Base-by-base conservation (phyloP, 1,140 invertebrate species). In the Bombus turneri region DNA sequence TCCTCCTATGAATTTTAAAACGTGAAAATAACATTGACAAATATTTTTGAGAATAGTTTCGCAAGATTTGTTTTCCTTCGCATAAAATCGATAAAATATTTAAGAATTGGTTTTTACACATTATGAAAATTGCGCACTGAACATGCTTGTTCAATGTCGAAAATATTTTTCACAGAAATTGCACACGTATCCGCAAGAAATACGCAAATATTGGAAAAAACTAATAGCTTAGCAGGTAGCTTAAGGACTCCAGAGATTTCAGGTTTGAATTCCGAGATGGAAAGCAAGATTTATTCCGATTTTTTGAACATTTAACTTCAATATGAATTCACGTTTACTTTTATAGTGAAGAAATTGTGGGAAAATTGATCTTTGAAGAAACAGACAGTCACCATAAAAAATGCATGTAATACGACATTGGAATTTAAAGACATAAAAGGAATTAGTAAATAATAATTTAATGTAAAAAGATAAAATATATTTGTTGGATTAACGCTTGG, bases 201-300 rank as follows among this genome's bases (percentile, higher is more conserved):
- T 74, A 34, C 34, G 22, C 31, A 75, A 75, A 75, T 53, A 75
- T 75, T 75, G 73, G 72, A 25, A 47, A 22, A 53, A 74, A 47
- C 18, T 74, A 74, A 74, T 74, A 47, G 41, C n/a, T 18, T 43
- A 22, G 15, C 39, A n/a, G 39, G 39, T 47, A 31, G n/a, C 72
- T 53, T 5, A n/a, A 12, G 41, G 18, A 74, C 41, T 31, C 41
- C n/a, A 47, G 72, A 43, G 72, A 74, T 47, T 43, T 47, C 41
- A 47, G n/a, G 9, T 34, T 31, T 41, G 18, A 43, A 73, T n/a
- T 43, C 28, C 39, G 15, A 41, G 69, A 39, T 9, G 37, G 37
- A 25, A 71, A 28, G 8, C 39, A 13, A 9, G 10, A 74, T 74
- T 74, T 31, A 47, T 73, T 31, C 28, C 12, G 9, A 18, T 12